A percentile compares a stretch with the other conserved stretches of the same genome.
Evolutionary conservation across 2,113 vertebrate species (phyloP).

Genomic region (Spermophilus dauricus): DNA sequence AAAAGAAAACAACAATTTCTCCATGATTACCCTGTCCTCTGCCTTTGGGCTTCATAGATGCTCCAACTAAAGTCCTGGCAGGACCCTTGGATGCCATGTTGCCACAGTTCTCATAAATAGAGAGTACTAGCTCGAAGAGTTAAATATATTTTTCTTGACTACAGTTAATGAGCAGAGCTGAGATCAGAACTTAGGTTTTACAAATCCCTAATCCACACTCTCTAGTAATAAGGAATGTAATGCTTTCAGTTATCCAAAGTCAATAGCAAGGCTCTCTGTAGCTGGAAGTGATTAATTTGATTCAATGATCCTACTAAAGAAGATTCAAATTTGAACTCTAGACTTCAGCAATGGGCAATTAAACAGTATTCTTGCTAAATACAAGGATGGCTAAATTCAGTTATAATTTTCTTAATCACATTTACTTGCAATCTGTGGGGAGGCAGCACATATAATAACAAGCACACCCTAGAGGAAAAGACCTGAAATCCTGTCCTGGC

Average conservation of each 20-base stretch:
- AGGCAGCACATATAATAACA: background rate
- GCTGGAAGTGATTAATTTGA: background rate
- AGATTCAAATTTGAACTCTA: constrained; percentile 40
- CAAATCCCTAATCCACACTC: background rate
- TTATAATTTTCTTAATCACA: constrained; percentile 11
- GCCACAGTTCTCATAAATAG: background rate
- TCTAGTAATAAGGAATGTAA: background rate
- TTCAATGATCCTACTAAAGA: background rate
- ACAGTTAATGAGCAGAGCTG: constrained; percentile 43
- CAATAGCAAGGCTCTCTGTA: background rate
- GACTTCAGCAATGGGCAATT: background rate
- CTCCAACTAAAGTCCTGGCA: background rate
- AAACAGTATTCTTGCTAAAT: background rate
- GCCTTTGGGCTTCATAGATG: background rate
- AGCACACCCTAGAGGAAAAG: background rate
- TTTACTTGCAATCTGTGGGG: background rate
- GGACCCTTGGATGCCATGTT: background rate
- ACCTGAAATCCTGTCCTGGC: background rate
- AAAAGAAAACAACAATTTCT: background rate
- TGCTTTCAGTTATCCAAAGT: constrained; percentile 32
- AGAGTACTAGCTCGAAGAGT: background rate
- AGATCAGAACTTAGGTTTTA: constrained; percentile 27
- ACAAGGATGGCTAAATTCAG: background rate
- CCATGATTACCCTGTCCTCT: background rate
- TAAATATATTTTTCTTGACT: constrained; percentile 40